Percentiles rank a stretch among this genome's conserved stretches.
Evolutionary conservation across 2,888 invertebrate genomes (phyloP).

Genomic region (Schizotus pectinicornis): DNA sequence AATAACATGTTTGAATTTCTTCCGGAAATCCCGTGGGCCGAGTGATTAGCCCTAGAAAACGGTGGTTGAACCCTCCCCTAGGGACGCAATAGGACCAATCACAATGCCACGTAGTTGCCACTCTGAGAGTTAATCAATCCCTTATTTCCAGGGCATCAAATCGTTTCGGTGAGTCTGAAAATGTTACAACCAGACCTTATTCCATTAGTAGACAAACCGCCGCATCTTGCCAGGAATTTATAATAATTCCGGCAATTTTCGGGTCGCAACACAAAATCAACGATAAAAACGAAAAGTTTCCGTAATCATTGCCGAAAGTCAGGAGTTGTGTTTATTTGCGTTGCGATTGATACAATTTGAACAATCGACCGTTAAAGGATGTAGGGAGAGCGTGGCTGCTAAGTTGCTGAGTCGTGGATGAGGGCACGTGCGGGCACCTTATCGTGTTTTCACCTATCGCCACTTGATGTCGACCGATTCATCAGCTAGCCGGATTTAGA

Average conservation of each 20-base stretch:
- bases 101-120: conserved; percentile 7
- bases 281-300: too few species aligned
- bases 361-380: conserved; percentile 8
- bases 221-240: conserved; percentile 6
- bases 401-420: conserved; percentile 26
- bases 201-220: conserved; percentile 7
- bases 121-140: conserved; percentile 10
- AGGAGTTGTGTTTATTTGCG: not conserved
- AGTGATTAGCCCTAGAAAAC: not conserved
- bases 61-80: not conserved
- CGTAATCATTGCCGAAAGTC: too few species aligned
- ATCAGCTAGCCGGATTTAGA: conserved; percentile 20
- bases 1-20: not conserved
- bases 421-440: conserved; percentile 29
- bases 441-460: conserved; percentile 31
- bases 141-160: conserved; percentile 5
- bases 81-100: not conserved
- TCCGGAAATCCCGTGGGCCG: not conserved
- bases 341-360: conserved; percentile 9
- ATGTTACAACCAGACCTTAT: conserved; percentile 6
- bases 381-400: conserved; percentile 9
- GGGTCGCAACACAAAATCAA: too few species aligned
- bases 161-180: conserved; percentile 6
- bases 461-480: conserved; percentile 27
- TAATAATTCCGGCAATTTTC: not conserved